phyloP scores from a whole-genome alignment of 2,888 invertebrate species.

The Ceriagrion tenellum region DNA sequence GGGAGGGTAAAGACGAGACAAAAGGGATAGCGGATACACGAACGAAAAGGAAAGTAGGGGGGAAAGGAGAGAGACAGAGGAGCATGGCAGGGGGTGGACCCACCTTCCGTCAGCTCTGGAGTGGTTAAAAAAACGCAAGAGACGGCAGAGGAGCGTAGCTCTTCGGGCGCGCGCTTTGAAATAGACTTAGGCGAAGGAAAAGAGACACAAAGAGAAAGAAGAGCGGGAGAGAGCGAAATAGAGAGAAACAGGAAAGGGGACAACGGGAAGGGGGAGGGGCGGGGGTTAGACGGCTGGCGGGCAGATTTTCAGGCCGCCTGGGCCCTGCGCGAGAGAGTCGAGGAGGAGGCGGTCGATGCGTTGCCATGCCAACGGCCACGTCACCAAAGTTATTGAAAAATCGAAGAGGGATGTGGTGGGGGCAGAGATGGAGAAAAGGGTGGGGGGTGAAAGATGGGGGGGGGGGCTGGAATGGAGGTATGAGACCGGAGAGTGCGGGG shows the following conservation, averaged over 20 bases:
- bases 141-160: background rate
- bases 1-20: conserved; percentile 27
- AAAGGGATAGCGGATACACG: conserved; percentile 39
- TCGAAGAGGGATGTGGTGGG: conserved; percentile 23
- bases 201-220: background rate
- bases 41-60: conserved; percentile 49
- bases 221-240: background rate
- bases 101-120: background rate
- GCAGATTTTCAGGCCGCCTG: background rate
- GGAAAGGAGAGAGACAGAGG: background rate
- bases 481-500: background rate
- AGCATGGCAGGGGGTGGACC: background rate
- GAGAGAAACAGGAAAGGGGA: too few relatives aligned
- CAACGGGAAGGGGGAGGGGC: background rate
- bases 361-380: conserved; percentile 57
- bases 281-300: background rate
- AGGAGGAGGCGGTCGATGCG: conserved; percentile 46
- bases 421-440: background rate
- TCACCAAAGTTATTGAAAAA: conserved; percentile 66
- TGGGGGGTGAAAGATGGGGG: background rate
- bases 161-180: background rate
- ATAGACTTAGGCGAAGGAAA: background rate
- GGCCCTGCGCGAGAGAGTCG: background rate
- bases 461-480: background rate
- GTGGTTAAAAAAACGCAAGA: background rate